Evolutionary conservation across 2,797 vertebrate genomes (phyloP), one percentile per base, ranked within the genome.

Genomic region (Eurystomus glaucurus): DNA sequence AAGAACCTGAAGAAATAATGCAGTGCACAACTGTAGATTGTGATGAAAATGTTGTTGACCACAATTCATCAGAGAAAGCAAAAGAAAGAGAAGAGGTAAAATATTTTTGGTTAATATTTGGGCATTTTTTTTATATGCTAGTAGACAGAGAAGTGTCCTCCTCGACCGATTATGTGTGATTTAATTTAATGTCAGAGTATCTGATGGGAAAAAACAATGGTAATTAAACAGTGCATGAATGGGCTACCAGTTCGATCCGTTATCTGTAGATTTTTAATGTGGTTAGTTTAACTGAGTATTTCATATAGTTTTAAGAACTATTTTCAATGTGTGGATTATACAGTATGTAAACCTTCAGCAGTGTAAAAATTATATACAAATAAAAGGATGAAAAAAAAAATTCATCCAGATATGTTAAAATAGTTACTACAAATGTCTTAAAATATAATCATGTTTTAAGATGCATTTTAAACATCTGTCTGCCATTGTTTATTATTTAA

Each of bases 61-160:
- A 96, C 86, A 97, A 93, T 85, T 96, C 97, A 83, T 28, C 93
- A 77, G 98, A 98, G 70, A 98, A 98, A 94, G 97, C 90, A 94
- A 99, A 98, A 96, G 99, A 98, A 95, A 97, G 98, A 83, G 98
- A 99, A 60, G 99, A 99, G 99, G 99, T 99, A 97, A 97, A 95
- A 89, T 82, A 43, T 35, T 61, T 4, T 33, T 92, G 3, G 8
- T 54, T 92, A 75, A 68, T 95, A 60, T 60, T 75, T 45, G 3
- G 64, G 29, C 21, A 10, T 70, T 26, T 43, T 91, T 84, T 45
- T 29, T 7, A n/a, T 61, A 10, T 1, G 1, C 7, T 28, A 28
- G 26, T 54, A 62, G 50, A 45, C 18, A 69, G 29, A 68, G 55
- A 82, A 31, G 13, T 77, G 33, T 16, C 31, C 45, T 93, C 18